A percentile compares a stretch with the other conserved stretches of the same genome.
Conservation (phyloP, 2,888 invertebrate species). For the Griposia aprilina region DNA sequence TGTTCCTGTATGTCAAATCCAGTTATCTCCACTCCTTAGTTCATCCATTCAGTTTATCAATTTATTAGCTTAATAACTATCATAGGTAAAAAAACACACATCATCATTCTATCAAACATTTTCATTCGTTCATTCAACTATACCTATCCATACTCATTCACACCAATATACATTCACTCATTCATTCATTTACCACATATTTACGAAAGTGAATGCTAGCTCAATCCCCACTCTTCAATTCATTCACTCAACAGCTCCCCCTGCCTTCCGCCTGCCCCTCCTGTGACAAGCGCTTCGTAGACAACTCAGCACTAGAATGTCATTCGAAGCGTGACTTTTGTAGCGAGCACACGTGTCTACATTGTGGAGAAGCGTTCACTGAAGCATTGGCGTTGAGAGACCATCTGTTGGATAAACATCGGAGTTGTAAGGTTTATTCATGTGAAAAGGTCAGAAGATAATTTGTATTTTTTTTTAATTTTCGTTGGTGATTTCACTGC, state of each 20-base stretch:
- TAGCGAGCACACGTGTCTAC: constrained; percentile 47
- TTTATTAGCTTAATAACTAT: neutral
- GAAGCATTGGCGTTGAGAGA: constrained; percentile 45
- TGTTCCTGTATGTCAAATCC: neutral
- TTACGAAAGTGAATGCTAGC: neutral
- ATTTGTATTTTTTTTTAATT: too few species aligned
- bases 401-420: constrained; percentile 59
- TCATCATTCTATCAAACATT: neutral
- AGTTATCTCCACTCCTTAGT: neutral
- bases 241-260: constrained; percentile 23
- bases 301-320: constrained; percentile 44
- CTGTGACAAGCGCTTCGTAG: constrained; percentile 51
- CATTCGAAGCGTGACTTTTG: constrained; percentile 40
- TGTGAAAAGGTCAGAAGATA: constrained; percentile 53
- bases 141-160: neutral
- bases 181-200: neutral
- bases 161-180: neutral
- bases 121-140: neutral
- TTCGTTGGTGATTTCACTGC: too few species aligned
- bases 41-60: neutral
- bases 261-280: constrained; percentile 37
- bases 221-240: neutral
- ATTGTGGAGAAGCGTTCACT: constrained; percentile 63
- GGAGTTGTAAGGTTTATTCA: constrained; percentile 40
- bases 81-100: neutral